A percentile compares a stretch with the other conserved stretches of the same genome.
Conservation (phyloP, 2,888 invertebrate species). For the Rotaria socialis region DNA sequence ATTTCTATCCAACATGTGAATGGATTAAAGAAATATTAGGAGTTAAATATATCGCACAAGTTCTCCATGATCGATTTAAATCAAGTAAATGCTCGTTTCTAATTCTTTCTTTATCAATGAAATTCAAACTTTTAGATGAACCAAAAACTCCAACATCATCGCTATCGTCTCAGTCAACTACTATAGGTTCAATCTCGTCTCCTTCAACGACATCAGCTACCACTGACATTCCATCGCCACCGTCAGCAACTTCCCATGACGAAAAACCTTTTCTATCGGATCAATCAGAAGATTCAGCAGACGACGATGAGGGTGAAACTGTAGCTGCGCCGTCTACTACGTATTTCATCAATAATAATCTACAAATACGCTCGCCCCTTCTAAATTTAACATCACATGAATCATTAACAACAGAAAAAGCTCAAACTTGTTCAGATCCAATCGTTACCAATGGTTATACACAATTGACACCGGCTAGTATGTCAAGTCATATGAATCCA, state of each 20-base stretch:
- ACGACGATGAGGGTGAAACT: not conserved
- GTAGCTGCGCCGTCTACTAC: not conserved
- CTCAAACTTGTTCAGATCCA: not conserved
- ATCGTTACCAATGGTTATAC: not conserved
- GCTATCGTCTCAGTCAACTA: not conserved
- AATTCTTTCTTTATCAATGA: not conserved
- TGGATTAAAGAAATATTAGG: conserved; percentile 12
- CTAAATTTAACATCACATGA: not conserved
- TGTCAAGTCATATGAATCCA: not conserved
- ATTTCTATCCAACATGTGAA: conserved; percentile 30
- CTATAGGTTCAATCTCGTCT: not conserved
- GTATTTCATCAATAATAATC: not conserved
- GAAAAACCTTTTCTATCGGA: not conserved
- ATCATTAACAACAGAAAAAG: not conserved
- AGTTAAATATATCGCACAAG: conserved; percentile 29
- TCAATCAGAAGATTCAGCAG: not conserved
- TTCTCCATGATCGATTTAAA: conserved; percentile 18
- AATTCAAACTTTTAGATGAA: not conserved
- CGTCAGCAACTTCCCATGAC: not conserved
- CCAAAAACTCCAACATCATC: not conserved
- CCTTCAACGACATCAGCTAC: not conserved
- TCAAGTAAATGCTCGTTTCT: not conserved
- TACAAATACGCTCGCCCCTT: not conserved
- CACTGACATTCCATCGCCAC: not conserved
- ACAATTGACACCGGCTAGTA: not conserved